Conservation (phyloP, 2,113 vertebrate species). For the Eulemur macaco region DNA sequence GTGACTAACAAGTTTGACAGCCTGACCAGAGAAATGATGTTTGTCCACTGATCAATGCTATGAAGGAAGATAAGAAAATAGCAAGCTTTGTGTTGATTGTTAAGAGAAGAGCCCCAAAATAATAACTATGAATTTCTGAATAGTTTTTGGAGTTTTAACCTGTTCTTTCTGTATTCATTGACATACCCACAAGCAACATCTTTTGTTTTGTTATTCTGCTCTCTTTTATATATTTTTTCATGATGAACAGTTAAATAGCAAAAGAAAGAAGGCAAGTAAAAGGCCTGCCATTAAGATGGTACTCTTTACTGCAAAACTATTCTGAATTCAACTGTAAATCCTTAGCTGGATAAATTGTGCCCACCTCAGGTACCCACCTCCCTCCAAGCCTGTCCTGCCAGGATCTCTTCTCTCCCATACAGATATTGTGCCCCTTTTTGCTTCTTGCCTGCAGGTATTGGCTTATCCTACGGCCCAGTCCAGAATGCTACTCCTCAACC, state of each 20-base stretch:
- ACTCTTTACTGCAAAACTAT: neutral
- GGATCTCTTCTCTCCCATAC: neutral
- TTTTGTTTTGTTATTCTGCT: neutral
- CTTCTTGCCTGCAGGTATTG: neutral
- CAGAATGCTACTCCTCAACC: neutral
- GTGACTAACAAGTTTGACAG: neutral
- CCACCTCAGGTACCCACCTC: neutral
- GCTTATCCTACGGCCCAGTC: neutral
- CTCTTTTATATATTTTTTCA: neutral
- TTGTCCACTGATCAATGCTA: neutral
- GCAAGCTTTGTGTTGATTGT: neutral
- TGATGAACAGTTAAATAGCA: neutral
- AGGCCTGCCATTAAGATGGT: neutral
- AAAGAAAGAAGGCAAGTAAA: neutral
- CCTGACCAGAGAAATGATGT: neutral
- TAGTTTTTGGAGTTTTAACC: neutral
- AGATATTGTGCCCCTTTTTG: neutral
- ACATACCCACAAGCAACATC: neutral
- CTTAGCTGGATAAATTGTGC: neutral
- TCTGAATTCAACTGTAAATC: neutral
- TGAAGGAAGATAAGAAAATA: neutral
- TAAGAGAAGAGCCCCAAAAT: neutral
- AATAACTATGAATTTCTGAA: neutral
- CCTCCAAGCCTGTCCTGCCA: neutral
- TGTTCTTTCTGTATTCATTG: neutral